A percentile compares a stretch with the other conserved stretches of the same genome.
Evolutionary conservation across 2,888 invertebrate species (phyloP).

Genomic region (Mesoligia furuncula): DNA sequence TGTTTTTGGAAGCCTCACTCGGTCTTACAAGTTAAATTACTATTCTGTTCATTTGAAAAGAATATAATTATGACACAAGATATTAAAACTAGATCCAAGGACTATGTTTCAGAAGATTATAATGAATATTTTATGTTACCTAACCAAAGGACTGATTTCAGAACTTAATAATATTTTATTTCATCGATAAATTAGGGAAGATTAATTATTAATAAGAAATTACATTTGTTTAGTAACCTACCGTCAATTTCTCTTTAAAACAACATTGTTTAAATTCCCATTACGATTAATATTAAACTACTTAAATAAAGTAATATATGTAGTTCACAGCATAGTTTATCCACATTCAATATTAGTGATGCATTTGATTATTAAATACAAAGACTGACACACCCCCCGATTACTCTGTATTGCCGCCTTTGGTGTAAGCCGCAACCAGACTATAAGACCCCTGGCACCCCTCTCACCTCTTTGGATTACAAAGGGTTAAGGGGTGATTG

Average conservation of each 20-base stretch:
- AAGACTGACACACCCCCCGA: constrained; percentile 75
- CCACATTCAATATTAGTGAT: constrained; percentile 73
- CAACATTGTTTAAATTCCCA: neutral
- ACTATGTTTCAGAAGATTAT: neutral
- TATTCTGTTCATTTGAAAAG: constrained; percentile 29
- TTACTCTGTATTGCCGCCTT: constrained; percentile 72
- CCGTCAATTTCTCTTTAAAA: neutral
- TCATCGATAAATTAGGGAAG: neutral
- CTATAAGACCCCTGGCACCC: constrained; percentile 69
- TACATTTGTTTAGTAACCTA: neutral
- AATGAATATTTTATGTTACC: neutral
- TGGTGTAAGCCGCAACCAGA: constrained; percentile 72
- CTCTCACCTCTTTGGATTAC: constrained; percentile 75
- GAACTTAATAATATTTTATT: neutral
- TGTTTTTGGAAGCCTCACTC: constrained; percentile 38
- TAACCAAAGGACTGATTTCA: neutral
- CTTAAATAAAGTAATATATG: neutral
- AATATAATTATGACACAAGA: constrained; percentile 27
- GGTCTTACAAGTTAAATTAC: constrained; percentile 50
- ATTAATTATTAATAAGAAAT: neutral
- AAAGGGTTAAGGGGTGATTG: constrained; percentile 79
- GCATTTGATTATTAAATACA: constrained; percentile 80
- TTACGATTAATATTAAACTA: neutral
- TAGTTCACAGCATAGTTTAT: constrained; percentile 35
- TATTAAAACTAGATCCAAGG: neutral